Base-by-base conservation (phyloP, 2,797 vertebrate genomes). In the Varecia variegata region DNA sequence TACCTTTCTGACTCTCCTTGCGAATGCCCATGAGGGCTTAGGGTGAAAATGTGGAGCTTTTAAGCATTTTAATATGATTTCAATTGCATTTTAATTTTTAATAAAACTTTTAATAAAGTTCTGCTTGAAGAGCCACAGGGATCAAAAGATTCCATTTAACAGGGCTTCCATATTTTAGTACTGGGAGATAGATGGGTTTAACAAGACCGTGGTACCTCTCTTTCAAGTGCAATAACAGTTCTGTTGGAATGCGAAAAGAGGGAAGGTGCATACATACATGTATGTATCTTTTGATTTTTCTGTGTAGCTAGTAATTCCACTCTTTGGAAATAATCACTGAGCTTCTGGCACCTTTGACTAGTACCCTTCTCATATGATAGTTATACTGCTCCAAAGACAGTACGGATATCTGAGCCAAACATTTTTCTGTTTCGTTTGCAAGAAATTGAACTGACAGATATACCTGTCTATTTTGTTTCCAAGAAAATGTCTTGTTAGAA, bases 401-500 rank as follows among this genome's bases (percentile, higher is more conserved):
- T 97, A 84, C 50, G 76, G 97, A 95, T 93, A 96, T 97, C 95
- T 84, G 97, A 98, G 98, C 98, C 98, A 98, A 98, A 97, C 95
- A 96, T 97, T 98, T 98, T 98, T 98, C 97, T 98, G 95, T 98
- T 98, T 98, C n/a, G 5, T 98, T 98, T 98, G 98, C 97, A 98
- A 98, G 98, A 98, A 98, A 98, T 97, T 97, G 98, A 98, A 98
- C 97, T 97, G 98, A 98, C 98, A 98, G 98, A 98, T 98, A 98
- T 98, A 98, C 98, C 98, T 98, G 98, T 98, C 98, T 98, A 97
- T 98, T 97, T 96, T 94, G 87, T 43, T 91, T 98, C 98, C 98
- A 98, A 98, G 98, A 98, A 98, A 98, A 98, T 38, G 98, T 98
- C 98, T 98, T 98, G 96, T 98, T 98, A 98, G 98, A 98, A 98